phyloP scores from a whole-genome alignment of 1,140 invertebrate genomes.

The Druon quercuslanigerum region DNA sequence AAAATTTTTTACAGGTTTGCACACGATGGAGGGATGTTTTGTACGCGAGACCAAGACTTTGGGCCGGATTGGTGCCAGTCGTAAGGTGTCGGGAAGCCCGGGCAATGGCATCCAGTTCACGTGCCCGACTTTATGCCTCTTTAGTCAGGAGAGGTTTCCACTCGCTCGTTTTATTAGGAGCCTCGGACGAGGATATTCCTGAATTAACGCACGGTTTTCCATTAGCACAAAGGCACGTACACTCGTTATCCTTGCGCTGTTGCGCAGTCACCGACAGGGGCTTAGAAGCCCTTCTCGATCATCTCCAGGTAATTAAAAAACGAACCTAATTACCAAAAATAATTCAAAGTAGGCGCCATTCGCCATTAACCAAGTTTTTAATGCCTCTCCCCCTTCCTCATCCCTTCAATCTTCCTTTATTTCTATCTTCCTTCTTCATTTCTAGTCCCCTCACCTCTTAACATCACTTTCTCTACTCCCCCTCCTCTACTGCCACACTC shows the following conservation, averaged over 20 bases:
- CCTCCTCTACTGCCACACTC: too few relatives aligned
- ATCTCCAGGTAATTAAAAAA: slow-evolving; percentile 82
- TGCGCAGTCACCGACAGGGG: slow-evolving; percentile 92
- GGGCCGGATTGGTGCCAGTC: slow-evolving; percentile 88
- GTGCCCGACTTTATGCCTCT: slow-evolving; percentile 86
- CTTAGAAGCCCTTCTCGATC: slow-evolving; percentile 89
- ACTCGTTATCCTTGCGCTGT: slow-evolving; percentile 88
- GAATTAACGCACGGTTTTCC: slow-evolving; percentile 91
- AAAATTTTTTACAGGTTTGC: slow-evolving; percentile 77
- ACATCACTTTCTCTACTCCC: too few relatives aligned
- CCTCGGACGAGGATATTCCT: slow-evolving; percentile 90
- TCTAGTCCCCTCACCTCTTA: too few relatives aligned
- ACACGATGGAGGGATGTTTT: slow-evolving; percentile 90
- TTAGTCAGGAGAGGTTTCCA: slow-evolving; percentile 90
- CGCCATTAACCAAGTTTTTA: too few relatives aligned
- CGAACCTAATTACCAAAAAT: not conserved
- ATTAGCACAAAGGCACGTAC: slow-evolving; percentile 87
- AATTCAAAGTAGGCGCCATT: too few relatives aligned
- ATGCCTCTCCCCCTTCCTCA: too few relatives aligned
- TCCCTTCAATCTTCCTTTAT: too few relatives aligned
- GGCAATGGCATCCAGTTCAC: slow-evolving; percentile 79
- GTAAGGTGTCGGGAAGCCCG: slow-evolving; percentile 88
- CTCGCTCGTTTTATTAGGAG: slow-evolving; percentile 87
- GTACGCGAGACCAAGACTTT: slow-evolving; percentile 88
- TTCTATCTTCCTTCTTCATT: too few relatives aligned